Evolutionary conservation across 2,797 vertebrate species (phyloP).

Genomic region (Coregonus sp.): DNA sequence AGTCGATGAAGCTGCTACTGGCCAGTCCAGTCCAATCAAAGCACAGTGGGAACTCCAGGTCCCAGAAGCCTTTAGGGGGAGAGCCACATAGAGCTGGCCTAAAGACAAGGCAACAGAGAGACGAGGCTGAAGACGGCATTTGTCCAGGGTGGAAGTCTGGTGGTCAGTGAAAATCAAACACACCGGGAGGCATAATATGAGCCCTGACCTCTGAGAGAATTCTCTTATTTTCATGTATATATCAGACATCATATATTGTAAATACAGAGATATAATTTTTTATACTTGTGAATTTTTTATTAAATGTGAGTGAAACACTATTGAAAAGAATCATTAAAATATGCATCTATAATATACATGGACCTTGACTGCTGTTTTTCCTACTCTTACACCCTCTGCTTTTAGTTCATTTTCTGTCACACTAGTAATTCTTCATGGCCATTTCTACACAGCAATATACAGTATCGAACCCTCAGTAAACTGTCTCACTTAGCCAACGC

Average conservation of each 20-base stretch:
- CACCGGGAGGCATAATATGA: slow-evolving; percentile 28
- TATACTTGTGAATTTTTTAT: slow-evolving; percentile 69
- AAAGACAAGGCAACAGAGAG: slow-evolving; percentile 27
- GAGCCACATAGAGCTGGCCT: slow-evolving; percentile 3
- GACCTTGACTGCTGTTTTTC: slow-evolving; percentile 22
- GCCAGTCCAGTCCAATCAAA: slow-evolving; percentile 20
- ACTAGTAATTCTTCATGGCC: neutral
- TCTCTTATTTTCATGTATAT: slow-evolving; percentile 37
- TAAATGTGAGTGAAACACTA: slow-evolving; percentile 73
- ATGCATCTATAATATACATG: slow-evolving; percentile 40
- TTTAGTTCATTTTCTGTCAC: slow-evolving; percentile 13
- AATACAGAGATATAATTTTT: slow-evolving; percentile 75
- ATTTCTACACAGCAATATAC: slow-evolving; percentile 34
- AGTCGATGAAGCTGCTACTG: slow-evolving; percentile 61
- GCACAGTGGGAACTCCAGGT: neutral
- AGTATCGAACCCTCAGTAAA: neutral
- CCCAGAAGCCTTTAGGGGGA: slow-evolving; percentile 29
- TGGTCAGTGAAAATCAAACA: slow-evolving; percentile 27
- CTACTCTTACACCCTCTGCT: slow-evolving; percentile 9
- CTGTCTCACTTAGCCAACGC: neutral
- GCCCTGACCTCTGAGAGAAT: slow-evolving; percentile 41
- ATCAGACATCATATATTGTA: slow-evolving; percentile 70
- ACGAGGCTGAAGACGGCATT: slow-evolving; percentile 56
- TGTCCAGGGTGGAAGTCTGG: slow-evolving; percentile 34
- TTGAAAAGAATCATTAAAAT: slow-evolving; percentile 54